These are phyloP conservation scores for Augochlorella aurata DNA, from an alignment of 2,888 invertebrate species.

Conservation along the genomic window DNA sequence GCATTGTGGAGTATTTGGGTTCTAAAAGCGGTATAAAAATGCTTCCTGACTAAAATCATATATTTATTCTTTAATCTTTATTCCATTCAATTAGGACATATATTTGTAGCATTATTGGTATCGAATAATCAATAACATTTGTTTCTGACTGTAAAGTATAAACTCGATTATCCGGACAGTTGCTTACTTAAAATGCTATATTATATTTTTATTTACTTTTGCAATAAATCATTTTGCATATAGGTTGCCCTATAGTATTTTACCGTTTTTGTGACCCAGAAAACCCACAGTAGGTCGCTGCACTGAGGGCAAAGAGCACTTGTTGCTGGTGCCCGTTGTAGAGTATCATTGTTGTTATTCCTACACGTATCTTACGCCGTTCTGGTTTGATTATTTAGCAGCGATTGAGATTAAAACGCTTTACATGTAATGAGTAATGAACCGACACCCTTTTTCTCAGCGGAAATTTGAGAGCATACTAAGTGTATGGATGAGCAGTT, in stretches of 20 bases:
- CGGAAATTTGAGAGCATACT: conserved; percentile 46
- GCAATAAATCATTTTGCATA: too few relatives aligned
- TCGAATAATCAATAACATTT: neutral
- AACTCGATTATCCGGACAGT: too few relatives aligned
- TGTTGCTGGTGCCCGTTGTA: neutral
- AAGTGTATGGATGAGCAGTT: conserved; percentile 51
- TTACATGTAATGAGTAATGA: conserved; percentile 48
- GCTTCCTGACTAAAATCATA: neutral
- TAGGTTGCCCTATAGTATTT: too few relatives aligned
- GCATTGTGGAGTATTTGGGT: neutral
- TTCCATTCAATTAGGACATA: neutral
- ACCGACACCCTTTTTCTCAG: conserved; percentile 40
- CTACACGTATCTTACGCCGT: conserved; percentile 51
- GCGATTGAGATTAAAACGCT: conserved; percentile 49
- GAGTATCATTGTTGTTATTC: conserved; percentile 40
- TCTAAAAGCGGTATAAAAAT: neutral
- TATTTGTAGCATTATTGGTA: neutral
- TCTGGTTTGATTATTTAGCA: conserved; percentile 42
- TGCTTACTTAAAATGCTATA: too few relatives aligned
- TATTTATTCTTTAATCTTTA: neutral
- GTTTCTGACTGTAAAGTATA: neutral
- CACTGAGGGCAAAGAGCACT: neutral
- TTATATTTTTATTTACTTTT: too few relatives aligned
- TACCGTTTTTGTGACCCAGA: neutral
- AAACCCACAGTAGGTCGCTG: neutral